Conservation (phyloP, 1,140 invertebrate genomes). For the Neotoxoptera formosana region DNA sequence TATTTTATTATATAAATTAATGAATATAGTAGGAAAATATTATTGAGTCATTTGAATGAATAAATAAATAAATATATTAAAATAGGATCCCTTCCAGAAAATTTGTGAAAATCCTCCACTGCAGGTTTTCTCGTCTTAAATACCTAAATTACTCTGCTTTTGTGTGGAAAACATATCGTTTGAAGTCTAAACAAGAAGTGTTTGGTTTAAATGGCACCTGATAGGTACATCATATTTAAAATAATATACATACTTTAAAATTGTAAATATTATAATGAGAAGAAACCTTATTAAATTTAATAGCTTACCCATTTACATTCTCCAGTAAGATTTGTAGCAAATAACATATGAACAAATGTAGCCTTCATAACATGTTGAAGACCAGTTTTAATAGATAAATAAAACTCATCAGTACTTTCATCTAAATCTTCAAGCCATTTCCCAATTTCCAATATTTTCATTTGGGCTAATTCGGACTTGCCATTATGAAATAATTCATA, state of each 20-base stretch:
- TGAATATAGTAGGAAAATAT: too few species aligned
- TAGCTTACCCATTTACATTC: constrained; percentile 43
- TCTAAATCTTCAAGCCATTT: constrained; percentile 55
- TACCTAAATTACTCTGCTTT: not conserved
- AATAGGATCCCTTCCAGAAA: too few species aligned
- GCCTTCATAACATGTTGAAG: constrained; percentile 21
- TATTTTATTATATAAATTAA: too few species aligned
- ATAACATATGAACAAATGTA: constrained; percentile 50
- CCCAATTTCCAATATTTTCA: constrained; percentile 49
- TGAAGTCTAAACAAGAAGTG: not conserved
- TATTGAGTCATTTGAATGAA: too few species aligned
- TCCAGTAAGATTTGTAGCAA: constrained; percentile 33
- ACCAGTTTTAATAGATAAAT: constrained; percentile 45
- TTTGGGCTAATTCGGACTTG: not conserved
- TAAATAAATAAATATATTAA: too few species aligned
- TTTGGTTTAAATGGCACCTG: not conserved
- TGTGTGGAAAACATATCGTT: not conserved
- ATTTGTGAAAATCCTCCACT: not conserved
- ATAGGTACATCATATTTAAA: not conserved
- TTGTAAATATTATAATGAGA: not conserved
- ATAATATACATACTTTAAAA: not conserved
- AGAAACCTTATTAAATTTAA: not conserved
- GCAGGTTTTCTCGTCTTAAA: not conserved
- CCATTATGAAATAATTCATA: constrained; percentile 45
- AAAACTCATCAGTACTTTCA: constrained; percentile 45